Percentiles rank a stretch among this genome's conserved stretches.
These are phyloP conservation scores for Uria lomvia DNA, from an alignment of 2,113 vertebrate genomes.

Conservation along the genomic window DNA sequence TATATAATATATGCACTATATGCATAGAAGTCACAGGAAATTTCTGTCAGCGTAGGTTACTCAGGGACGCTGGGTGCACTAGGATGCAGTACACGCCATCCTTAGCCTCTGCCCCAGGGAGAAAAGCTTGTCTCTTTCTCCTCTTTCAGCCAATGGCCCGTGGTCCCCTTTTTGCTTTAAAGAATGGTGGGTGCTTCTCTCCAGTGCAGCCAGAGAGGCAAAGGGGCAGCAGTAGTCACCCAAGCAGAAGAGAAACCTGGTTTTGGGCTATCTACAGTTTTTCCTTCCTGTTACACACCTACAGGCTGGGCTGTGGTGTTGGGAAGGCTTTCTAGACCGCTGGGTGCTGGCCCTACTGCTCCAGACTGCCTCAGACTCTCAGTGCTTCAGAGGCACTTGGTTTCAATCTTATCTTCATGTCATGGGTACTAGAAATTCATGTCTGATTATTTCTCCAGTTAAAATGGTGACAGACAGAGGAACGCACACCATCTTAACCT, in stretches of 20 bases:
- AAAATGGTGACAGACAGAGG: background rate
- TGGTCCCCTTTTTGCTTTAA: background rate
- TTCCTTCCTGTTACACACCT: background rate
- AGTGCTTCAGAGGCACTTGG: background rate
- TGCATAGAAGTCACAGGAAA: background rate
- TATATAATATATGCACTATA: background rate
- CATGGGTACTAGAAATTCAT: background rate
- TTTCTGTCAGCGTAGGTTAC: background rate
- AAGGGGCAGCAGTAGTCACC: background rate
- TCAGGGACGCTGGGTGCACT: background rate
- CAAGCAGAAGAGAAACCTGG: background rate
- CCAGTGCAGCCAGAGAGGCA: background rate
- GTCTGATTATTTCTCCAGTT: background rate
- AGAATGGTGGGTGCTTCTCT: background rate
- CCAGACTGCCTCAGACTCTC: background rate
- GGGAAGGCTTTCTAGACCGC: background rate
- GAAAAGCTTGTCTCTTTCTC: background rate
- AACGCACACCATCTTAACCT: background rate
- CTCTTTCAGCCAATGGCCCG: background rate
- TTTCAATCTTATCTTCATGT: background rate
- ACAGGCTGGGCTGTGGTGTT: background rate
- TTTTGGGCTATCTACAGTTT: background rate
- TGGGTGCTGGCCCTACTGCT: background rate
- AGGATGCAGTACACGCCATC: background rate
- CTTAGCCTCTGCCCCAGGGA: background rate